Percentiles rank a stretch among this genome's conserved stretches.
Evolutionary conservation across 2,888 invertebrate species (phyloP).

Genomic region (Hoplodrina blanda): DNA sequence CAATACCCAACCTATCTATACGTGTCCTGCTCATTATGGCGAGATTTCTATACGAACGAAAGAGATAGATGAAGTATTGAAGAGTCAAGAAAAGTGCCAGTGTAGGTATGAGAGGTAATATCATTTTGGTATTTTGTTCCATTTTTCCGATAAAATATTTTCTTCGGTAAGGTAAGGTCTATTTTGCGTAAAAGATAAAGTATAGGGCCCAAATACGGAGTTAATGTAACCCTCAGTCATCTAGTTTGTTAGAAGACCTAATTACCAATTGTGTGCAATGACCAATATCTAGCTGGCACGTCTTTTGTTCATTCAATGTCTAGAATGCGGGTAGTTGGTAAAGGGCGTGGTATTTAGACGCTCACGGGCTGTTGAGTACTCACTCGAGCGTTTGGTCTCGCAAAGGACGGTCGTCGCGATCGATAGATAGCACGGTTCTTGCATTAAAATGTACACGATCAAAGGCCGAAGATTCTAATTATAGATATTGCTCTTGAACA

Average conservation of each 20-base stretch:
- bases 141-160: conserved; percentile 44
- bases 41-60: conserved; percentile 44
- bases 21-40: conserved; percentile 53
- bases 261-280: conserved; percentile 23
- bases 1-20: conserved; percentile 48
- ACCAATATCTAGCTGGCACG: conserved; percentile 27
- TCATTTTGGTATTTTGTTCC: conserved; percentile 38
- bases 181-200: conserved; percentile 16
- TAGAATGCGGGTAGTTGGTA: conserved; percentile 72
- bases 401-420: conserved; percentile 65
- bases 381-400: conserved; percentile 70
- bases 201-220: background rate
- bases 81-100: conserved; percentile 29
- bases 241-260: conserved; percentile 5
- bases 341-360: conserved; percentile 74
- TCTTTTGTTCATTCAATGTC: conserved; percentile 39
- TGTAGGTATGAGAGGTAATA: conserved; percentile 42
- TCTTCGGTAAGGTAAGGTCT: conserved; percentile 17
- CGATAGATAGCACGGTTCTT: conserved; percentile 64
- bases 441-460: conserved; percentile 60
- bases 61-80: conserved; percentile 42
- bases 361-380: conserved; percentile 66
- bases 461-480: conserved; percentile 59
- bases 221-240: background rate
- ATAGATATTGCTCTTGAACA: conserved; percentile 43